Percentiles rank a stretch among this genome's conserved stretches.
These are phyloP conservation scores for Prostheceraeus crozeri DNA, from an alignment of 2,888 invertebrate genomes.

Conservation along the genomic window DNA sequence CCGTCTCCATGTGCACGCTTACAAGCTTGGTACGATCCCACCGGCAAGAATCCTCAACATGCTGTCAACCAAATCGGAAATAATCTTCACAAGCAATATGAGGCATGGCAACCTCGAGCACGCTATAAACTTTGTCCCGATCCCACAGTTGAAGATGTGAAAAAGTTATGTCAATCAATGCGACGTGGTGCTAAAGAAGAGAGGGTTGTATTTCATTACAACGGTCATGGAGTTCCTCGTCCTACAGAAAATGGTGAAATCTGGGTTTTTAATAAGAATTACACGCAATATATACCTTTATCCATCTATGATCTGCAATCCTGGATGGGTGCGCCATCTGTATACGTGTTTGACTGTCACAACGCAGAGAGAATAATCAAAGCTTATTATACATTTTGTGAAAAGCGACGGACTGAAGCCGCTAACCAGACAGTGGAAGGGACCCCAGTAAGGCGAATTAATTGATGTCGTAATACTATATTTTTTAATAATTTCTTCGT, in stretches of 20 bases:
- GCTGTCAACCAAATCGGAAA: slow-evolving; percentile 84
- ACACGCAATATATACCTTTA: slow-evolving; percentile 96
- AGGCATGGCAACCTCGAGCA: slow-evolving; percentile 95
- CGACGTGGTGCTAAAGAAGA: slow-evolving; percentile 95
- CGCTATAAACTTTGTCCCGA: slow-evolving; percentile 87
- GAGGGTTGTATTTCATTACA: slow-evolving; percentile 94
- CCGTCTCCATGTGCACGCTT: slow-evolving; percentile 88
- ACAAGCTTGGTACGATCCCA: slow-evolving; percentile 81
- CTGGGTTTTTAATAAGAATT: slow-evolving; percentile 97
- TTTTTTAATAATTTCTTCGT: too few species aligned
- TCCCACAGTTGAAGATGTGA: slow-evolving; percentile 94
- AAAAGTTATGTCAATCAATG: slow-evolving; percentile 85
- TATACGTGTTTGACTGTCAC: slow-evolving; percentile 97
- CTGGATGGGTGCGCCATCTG: slow-evolving; percentile 98
- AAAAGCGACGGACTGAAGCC: too few species aligned
- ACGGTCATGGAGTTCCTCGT: slow-evolving; percentile 96
- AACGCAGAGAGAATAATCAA: slow-evolving; percentile 74
- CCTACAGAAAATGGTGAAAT: slow-evolving; percentile 97
- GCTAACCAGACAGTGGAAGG: too few species aligned
- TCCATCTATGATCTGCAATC: slow-evolving; percentile 94
- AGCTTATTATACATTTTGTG: slow-evolving; percentile 15
- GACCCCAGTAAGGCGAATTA: too few species aligned
- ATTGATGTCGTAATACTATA: too few species aligned
- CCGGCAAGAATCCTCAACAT: slow-evolving; percentile 77
- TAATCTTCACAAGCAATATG: slow-evolving; percentile 82